phyloP scores from a whole-genome alignment of 35 echinoderm and acorn worm genomes.

The Patiria miniata region DNA sequence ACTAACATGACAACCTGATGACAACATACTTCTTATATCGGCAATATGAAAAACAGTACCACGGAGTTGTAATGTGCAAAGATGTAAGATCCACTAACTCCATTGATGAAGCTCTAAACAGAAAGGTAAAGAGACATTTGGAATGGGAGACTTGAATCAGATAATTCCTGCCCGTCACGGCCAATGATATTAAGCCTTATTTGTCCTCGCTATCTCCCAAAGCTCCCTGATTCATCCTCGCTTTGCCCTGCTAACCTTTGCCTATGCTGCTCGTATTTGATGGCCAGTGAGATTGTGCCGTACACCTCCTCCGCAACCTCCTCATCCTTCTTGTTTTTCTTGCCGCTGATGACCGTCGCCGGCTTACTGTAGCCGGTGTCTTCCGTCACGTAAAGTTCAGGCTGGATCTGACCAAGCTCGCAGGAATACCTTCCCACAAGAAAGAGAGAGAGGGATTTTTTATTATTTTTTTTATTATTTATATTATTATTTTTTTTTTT shows the following conservation, averaged over 20 bases:
- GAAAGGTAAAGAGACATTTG: no score
- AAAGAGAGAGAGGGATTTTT: no score
- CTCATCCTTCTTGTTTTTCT: conserved; percentile 45
- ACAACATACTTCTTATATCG: no score
- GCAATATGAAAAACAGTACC: no score
- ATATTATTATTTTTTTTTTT: no score
- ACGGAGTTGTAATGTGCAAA: no score
- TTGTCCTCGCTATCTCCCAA: not conserved
- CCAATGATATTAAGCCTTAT: no score
- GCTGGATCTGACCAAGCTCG: conserved; percentile 39
- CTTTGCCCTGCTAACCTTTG: not conserved
- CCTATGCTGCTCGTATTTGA: conserved; percentile 36
- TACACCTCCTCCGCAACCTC: conserved; percentile 31
- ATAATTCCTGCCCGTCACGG: no score
- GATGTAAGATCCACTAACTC: no score
- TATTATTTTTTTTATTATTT: not conserved
- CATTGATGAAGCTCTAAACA: no score
- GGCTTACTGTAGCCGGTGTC: conserved; percentile 2
- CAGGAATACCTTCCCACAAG: not conserved
- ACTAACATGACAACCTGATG: no score
- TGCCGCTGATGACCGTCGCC: not conserved
- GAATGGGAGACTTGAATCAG: no score
- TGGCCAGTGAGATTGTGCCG: conserved; percentile 28
- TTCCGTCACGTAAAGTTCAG: conserved; percentile 40
- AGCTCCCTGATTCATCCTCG: not conserved